Evolutionary conservation across 1,140 invertebrate species (phyloP), one percentile per base, ranked within the genome.

Genomic region (Pogonomyrmex californicus): DNA sequence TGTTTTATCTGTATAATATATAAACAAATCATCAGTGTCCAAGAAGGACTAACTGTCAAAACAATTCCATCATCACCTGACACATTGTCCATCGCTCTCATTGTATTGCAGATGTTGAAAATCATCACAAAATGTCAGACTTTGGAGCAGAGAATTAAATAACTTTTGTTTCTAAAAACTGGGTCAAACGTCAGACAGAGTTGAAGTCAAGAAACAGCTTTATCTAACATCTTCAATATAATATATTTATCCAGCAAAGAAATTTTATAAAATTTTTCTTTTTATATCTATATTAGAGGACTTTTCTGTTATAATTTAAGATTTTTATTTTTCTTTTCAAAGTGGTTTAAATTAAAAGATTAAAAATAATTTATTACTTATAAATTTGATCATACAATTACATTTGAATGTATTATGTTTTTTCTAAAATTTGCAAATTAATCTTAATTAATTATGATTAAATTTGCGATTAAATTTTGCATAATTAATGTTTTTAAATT

Each of bases 1-100:
- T 82, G 9, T 47, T 38, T 10, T 38, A 62, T 30, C 1, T 23
- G 6, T 63, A 14, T 17, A 70, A 56, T 38, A 23, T 7, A 60
- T 33, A 17, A 33, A 17, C 17, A n/a, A 44, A 82, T 73, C 10
- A 30, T 30, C 36, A 10, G 12, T 14, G 14, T 58, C 36, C 17
- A n/a, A 70, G 17, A 71, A 71, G 7, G 4, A 54, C 4, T 33
- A 60, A 23, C 10, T 83, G 79, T 83, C 79, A 83, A 83, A 83
- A 47, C 33, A 81, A 10, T 71, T 70, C 14, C 6, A 56, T 71
- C 23, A 33, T 33, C 47, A 7, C 12, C 44, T 63, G 58, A 78
- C 12, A 23, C 23, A 1, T 49, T 62, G 10, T 62, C 7, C 56
- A 17, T n/a, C 47, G 36, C 23, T 51, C 12, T 49, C 1, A 6